phyloP scores from a whole-genome alignment of 2,797 vertebrate genomes.

The Melopsittacus undulatus region DNA sequence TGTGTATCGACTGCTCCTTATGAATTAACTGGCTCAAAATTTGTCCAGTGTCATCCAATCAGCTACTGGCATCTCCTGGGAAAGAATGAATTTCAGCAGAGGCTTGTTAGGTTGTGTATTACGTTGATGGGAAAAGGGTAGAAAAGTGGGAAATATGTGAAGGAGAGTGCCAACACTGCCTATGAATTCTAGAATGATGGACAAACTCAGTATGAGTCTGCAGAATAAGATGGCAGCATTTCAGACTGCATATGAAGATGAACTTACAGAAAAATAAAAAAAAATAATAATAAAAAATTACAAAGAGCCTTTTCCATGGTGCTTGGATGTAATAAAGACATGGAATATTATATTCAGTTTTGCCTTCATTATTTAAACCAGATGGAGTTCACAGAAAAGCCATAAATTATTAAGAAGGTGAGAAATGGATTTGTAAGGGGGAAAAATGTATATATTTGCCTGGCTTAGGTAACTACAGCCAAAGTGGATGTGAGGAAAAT shows the following conservation, averaged over 20 bases:
- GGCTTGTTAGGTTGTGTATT: neutral
- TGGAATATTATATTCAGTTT: neutral
- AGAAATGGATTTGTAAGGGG: neutral
- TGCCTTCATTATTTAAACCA: neutral
- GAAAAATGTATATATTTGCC: neutral
- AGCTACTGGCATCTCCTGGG: neutral
- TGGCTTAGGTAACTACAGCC: neutral
- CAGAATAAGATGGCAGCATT: neutral
- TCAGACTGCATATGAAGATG: neutral
- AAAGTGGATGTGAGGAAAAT: neutral
- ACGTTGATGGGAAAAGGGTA: neutral
- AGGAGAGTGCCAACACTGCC: neutral
- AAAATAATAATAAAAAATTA: neutral
- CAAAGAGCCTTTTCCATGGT: neutral
- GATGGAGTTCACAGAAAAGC: neutral
- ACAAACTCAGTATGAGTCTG: neutral
- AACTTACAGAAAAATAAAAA: neutral
- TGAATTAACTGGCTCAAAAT: neutral
- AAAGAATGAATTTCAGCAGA: neutral
- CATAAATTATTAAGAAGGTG: neutral
- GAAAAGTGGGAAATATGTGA: neutral
- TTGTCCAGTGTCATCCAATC: neutral
- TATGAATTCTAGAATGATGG: neutral
- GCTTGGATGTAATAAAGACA: neutral
- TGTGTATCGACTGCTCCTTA: neutral